phyloP scores from a whole-genome alignment of 2,797 vertebrate species.

The Leucoraja ocellata region DNA sequence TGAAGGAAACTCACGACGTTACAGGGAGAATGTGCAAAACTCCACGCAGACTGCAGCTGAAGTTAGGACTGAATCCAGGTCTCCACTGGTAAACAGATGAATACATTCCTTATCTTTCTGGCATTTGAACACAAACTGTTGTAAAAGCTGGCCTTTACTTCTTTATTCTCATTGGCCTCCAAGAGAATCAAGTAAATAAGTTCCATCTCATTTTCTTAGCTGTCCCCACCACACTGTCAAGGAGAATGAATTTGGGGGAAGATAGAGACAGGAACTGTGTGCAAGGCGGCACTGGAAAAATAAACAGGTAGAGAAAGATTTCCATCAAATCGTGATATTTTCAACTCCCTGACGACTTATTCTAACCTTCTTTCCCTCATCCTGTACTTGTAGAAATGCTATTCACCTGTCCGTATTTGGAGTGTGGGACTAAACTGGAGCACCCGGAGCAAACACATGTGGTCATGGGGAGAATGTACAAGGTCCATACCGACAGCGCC shows the following conservation, averaged over 20 bases:
- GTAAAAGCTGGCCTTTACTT: not conserved
- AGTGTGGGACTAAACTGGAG: no score
- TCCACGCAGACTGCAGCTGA: no score
- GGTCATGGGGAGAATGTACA: no score
- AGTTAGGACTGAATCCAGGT: no score
- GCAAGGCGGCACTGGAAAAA: not conserved
- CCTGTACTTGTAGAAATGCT: not conserved
- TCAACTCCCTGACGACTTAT: not conserved
- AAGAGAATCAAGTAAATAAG: not conserved
- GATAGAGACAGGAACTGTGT: not conserved
- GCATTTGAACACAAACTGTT: not conserved
- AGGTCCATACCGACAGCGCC: no score
- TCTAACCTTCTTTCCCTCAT: not conserved
- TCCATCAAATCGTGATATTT: not conserved
- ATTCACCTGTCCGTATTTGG: not conserved
- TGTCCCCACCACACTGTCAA: not conserved
- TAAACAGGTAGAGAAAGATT: not conserved
- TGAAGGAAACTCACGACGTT: no score
- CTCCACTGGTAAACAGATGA: not conserved
- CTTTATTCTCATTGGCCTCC: not conserved
- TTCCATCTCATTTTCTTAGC: not conserved
- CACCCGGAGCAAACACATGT: no score
- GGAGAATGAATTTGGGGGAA: not conserved
- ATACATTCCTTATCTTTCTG: not conserved
- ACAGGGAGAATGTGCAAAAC: no score